Conservation (phyloP, 2,113 vertebrate genomes). For the Oceanites oceanicus region DNA sequence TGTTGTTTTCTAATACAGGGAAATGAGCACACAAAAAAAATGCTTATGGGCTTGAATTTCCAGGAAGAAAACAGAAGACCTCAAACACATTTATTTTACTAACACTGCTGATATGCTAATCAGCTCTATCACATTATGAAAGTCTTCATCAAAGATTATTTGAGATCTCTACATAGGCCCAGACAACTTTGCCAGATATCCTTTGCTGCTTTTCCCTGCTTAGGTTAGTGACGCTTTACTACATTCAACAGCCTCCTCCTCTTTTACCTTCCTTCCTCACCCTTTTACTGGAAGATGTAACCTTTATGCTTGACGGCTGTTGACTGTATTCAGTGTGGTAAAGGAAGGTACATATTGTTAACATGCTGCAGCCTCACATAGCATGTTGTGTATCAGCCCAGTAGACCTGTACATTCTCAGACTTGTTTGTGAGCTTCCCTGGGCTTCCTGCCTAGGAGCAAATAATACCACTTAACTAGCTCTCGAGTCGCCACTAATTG, state of each 20-base stretch:
- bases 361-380: neutral
- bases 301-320: neutral
- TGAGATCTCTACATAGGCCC: neutral
- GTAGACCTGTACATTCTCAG: neutral
- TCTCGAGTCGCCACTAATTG: neutral
- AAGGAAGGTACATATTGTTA: neutral
- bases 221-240: neutral
- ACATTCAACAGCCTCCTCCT: neutral
- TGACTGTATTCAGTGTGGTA: neutral
- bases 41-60: neutral
- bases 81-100: neutral
- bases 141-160: neutral
- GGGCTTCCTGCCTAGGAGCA: conserved; percentile 43
- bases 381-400: neutral
- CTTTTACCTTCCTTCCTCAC: neutral
- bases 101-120: neutral
- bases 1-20: neutral
- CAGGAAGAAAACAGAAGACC: neutral
- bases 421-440: neutral
- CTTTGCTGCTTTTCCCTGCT: neutral
- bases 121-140: neutral
- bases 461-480: neutral
- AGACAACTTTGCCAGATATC: neutral
- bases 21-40: neutral
- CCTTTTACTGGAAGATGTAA: neutral